phyloP scores from a whole-genome alignment of 1,140 invertebrate genomes.

The Chelonus insularis region DNA sequence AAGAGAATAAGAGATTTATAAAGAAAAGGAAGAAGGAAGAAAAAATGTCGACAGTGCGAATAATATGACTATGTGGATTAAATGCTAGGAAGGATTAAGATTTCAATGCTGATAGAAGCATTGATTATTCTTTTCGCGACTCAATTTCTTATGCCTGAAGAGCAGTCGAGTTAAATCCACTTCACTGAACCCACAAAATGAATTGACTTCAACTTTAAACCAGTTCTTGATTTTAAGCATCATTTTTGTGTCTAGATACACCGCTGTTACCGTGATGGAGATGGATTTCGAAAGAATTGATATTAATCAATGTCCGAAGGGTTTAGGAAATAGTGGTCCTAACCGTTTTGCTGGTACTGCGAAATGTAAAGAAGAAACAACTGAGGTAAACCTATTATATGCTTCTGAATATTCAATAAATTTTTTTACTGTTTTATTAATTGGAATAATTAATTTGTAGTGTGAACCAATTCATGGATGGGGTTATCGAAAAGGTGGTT shows the following conservation, averaged over 20 bases:
- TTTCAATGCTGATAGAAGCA: conserved; percentile 22
- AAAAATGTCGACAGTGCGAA: conserved; percentile 4
- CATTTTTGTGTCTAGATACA: conserved; percentile 70
- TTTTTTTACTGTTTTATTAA: conserved; percentile 1
- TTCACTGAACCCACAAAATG: conserved; percentile 5
- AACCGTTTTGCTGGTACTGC: conserved; percentile 91
- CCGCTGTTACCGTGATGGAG: conserved; percentile 89
- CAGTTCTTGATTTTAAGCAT: conserved; percentile 4
- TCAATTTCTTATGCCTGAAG: conserved; percentile 7
- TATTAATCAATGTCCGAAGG: conserved; percentile 94
- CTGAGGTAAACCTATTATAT: conserved; percentile 72
- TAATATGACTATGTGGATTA: conserved; percentile 28
- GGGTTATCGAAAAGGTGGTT: conserved; percentile 93
- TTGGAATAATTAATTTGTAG: conserved; percentile 58
- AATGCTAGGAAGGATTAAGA: conserved; percentile 30
- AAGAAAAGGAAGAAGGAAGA: conserved; percentile 1
- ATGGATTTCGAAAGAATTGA: conserved; percentile 97
- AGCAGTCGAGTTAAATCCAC: conserved; percentile 1
- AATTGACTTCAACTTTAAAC: not conserved
- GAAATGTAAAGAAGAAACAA: conserved; percentile 89
- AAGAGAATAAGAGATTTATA: not conserved
- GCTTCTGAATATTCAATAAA: not conserved
- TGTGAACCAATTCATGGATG: conserved; percentile 96
- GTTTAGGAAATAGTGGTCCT: conserved; percentile 83
- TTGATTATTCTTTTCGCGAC: conserved; percentile 14